phyloP scores from a whole-genome alignment of 2,113 vertebrate genomes.

The Arenaria interpres region DNA sequence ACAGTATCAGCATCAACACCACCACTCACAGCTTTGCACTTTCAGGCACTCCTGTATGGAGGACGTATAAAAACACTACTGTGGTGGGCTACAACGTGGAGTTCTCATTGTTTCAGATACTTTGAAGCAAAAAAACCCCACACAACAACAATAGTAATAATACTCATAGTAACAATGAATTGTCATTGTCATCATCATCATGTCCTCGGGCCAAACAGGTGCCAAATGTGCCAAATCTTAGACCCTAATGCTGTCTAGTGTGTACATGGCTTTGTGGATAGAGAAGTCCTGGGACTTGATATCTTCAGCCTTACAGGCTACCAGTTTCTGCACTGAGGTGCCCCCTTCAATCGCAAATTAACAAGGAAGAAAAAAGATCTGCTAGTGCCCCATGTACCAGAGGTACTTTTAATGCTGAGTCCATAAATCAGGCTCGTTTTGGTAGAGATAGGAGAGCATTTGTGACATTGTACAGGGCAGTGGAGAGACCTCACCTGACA shows the following conservation, averaged over 20 bases:
- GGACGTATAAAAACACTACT: neutral
- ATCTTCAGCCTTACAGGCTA: neutral
- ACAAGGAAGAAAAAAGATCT: neutral
- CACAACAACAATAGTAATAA: neutral
- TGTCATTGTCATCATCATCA: neutral
- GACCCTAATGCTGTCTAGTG: neutral
- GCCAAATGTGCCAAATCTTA: neutral
- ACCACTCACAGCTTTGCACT: neutral
- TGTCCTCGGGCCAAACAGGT: neutral
- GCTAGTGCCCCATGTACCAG: neutral
- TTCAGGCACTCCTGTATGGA: neutral
- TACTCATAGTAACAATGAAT: neutral
- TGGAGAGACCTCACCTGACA: neutral
- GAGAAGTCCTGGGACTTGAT: neutral
- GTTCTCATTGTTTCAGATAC: neutral
- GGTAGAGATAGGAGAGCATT: neutral
- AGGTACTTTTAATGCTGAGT: neutral
- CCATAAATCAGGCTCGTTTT: neutral
- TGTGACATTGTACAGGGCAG: neutral
- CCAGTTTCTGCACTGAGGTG: neutral
- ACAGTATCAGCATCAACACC: neutral
- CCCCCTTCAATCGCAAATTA: neutral
- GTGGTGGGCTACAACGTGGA: neutral
- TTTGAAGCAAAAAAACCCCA: fast-evolving
- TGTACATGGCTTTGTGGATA: neutral